A percentile compares a stretch with the other conserved stretches of the same genome.
phyloP scores from a whole-genome alignment of 2,888 invertebrate genomes.

The Oasisia sp. region DNA sequence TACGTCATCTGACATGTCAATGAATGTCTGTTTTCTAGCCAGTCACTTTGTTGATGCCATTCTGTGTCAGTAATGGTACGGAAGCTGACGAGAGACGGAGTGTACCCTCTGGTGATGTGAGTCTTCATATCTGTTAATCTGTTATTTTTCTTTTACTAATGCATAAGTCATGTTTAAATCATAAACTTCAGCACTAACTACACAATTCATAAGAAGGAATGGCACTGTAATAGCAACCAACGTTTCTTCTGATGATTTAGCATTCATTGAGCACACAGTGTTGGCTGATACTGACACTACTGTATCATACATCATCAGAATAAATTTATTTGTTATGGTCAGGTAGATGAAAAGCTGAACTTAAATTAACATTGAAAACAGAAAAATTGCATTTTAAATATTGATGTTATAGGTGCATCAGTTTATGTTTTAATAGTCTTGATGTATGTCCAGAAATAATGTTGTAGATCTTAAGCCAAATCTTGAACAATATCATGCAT shows the following conservation, averaged over 20 bases:
- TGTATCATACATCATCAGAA: neutral
- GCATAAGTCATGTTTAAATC: no score
- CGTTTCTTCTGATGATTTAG: no score
- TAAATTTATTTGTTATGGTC: neutral
- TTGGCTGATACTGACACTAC: neutral
- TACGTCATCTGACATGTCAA: neutral
- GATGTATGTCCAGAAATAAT: neutral
- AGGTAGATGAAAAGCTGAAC: neutral
- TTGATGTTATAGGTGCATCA: no score
- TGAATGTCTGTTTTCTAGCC: neutral
- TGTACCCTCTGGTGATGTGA: neutral
- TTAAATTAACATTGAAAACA: neutral
- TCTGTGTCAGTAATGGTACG: neutral
- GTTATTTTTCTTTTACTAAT: no score
- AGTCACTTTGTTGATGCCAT: constrained; percentile 1
- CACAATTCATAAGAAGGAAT: no score
- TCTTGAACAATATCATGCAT: neutral
- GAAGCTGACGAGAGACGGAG: neutral
- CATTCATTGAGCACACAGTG: neutral
- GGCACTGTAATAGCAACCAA: no score
- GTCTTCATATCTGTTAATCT: neutral
- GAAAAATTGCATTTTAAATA: no score
- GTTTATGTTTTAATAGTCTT: no score
- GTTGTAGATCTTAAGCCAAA: neutral
- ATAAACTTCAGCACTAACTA: no score